Percentiles rank a stretch among this genome's conserved stretches.
phyloP scores from a whole-genome alignment of 2,888 invertebrate species.

The Cephus spinipes region DNA sequence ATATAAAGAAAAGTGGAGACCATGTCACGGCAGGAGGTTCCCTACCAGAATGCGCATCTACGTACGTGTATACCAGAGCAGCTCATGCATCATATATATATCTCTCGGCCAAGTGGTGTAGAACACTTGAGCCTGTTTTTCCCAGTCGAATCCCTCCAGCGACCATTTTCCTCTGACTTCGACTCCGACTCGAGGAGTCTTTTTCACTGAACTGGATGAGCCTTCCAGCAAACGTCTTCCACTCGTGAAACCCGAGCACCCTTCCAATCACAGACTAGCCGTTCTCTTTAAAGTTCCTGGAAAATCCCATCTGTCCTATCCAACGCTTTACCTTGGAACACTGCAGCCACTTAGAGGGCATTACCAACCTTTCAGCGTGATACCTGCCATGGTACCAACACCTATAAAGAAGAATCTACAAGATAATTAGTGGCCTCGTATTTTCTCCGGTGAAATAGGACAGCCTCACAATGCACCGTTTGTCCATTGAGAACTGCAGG shows the following conservation, averaged over 20 bases:
- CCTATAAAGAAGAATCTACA: background rate
- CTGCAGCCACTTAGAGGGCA: background rate
- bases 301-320: background rate
- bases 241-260: background rate
- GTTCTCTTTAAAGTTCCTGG: background rate
- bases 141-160: slow-evolving; percentile 30
- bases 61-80: background rate
- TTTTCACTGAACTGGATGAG: background rate
- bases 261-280: background rate
- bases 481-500: background rate
- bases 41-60: background rate
- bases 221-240: background rate
- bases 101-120: slow-evolving; percentile 37
- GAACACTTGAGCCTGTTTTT: slow-evolving; percentile 32
- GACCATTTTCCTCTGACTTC: slow-evolving; percentile 18
- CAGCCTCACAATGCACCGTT: background rate
- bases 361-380: background rate
- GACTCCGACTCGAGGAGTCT: background rate
- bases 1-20: background rate
- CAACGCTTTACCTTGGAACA: background rate
- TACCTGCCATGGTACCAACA: background rate
- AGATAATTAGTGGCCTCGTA: background rate
- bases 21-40: background rate
- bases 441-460: background rate
- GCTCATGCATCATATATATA: slow-evolving; percentile 31